These are phyloP conservation scores for Synaphobranchus kaupii DNA, from an alignment of 2,797 vertebrate genomes.

Conservation along the genomic window DNA sequence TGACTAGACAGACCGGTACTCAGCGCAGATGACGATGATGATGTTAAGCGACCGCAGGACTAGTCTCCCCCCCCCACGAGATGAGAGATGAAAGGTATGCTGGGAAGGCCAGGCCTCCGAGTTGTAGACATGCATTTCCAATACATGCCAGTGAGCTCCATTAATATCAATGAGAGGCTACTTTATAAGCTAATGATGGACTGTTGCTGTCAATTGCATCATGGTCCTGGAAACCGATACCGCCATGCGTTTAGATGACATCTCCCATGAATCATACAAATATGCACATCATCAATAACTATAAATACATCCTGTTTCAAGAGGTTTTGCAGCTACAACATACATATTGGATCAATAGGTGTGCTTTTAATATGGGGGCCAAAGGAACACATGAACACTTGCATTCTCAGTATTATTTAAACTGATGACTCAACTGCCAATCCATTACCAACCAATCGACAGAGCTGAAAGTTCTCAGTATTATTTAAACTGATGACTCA, in stretches of 20 bases:
- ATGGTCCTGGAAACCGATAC: conserved; percentile 59
- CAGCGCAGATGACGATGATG: neutral
- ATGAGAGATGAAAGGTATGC: neutral
- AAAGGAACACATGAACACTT: neutral
- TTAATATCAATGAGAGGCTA: conserved; percentile 63
- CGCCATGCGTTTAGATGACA: conserved; percentile 51
- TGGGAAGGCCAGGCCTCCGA: neutral
- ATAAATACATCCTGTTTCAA: neutral
- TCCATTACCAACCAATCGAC: too few species aligned
- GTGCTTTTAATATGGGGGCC: neutral
- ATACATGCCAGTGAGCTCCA: conserved; percentile 40
- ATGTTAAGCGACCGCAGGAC: neutral
- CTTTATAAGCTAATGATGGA: conserved; percentile 49
- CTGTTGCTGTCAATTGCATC: conserved; percentile 72
- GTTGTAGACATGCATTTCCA: conserved; percentile 52
- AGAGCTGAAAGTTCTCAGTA: too few species aligned
- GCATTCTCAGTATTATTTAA: neutral
- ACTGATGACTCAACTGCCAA: too few species aligned
- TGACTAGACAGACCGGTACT: neutral
- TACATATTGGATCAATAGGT: neutral
- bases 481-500: too few species aligned
- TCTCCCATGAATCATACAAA: conserved; percentile 45
- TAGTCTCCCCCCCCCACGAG: neutral
- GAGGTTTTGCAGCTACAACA: neutral
- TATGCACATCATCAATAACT: neutral